Evolutionary conservation across 2,797 vertebrate species (phyloP).

Genomic region (Cercopithecus hamlyni): DNA sequence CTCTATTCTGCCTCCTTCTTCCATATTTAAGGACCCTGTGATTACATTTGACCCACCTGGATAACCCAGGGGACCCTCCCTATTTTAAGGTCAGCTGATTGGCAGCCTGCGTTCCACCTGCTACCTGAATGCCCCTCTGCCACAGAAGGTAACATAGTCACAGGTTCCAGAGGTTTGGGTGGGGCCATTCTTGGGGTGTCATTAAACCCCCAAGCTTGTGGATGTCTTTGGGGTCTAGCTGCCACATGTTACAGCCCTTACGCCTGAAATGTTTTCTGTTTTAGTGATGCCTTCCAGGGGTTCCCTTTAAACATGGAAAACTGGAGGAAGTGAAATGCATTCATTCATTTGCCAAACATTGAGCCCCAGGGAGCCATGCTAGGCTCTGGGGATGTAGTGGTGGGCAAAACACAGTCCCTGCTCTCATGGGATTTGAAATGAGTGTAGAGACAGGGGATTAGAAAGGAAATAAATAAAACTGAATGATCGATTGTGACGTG

Average conservation of each 20-base stretch:
- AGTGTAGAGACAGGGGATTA: neutral
- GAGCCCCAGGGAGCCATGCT: neutral
- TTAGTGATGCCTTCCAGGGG: neutral
- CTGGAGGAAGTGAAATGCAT: neutral
- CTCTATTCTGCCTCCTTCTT: neutral
- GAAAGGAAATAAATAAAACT: neutral
- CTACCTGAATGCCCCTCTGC: neutral
- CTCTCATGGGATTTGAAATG: neutral
- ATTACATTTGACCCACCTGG: neutral
- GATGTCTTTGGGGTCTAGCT: neutral
- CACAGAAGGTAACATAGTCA: no score
- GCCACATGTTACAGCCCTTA: accelerated
- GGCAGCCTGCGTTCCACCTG: neutral
- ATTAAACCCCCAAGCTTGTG: neutral
- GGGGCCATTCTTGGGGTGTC: neutral
- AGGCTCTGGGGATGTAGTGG: neutral
- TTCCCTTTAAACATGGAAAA: neutral
- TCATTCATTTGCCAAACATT: neutral
- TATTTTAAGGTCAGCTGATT: neutral
- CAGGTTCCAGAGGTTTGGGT: neutral
- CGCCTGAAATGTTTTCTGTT: no score
- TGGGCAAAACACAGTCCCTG: neutral
- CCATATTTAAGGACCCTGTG: neutral
- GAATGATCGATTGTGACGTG: no score
- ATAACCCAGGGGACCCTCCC: neutral